These are phyloP conservation scores for Heliothis peltigera DNA, from an alignment of 2,888 invertebrate species.

Conservation along the genomic window DNA sequence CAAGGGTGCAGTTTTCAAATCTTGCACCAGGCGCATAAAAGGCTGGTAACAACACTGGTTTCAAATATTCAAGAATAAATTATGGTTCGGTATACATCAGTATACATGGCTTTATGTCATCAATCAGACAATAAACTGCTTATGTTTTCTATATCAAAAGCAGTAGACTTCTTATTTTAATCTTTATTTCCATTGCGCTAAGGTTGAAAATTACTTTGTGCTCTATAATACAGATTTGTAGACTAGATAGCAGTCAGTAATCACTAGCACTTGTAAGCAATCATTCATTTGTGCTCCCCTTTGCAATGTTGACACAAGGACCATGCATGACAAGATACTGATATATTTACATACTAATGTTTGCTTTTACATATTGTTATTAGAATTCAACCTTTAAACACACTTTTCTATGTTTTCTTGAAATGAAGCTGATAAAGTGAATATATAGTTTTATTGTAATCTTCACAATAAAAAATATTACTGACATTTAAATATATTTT, in stretches of 20 bases:
- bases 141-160: constrained; percentile 11
- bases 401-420: neutral
- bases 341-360: constrained; percentile 18
- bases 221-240: constrained; percentile 25
- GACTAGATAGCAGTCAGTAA: constrained; percentile 67
- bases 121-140: constrained; percentile 15
- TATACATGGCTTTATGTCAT: constrained; percentile 16
- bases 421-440: neutral
- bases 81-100: neutral
- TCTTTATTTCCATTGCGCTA: constrained; percentile 22
- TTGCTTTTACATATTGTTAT: constrained; percentile 5
- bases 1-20: too few species aligned
- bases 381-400: constrained; percentile 4
- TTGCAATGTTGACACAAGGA: constrained; percentile 52
- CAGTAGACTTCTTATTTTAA: constrained; percentile 5
- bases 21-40: too few species aligned
- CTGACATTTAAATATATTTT: neutral
- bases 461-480: too few species aligned
- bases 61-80: neutral
- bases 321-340: constrained; percentile 37
- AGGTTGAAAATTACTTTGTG: constrained; percentile 37
- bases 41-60: too few species aligned
- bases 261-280: constrained; percentile 86
- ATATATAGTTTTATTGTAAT: too few species aligned
- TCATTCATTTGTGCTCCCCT: constrained; percentile 85